phyloP scores from a whole-genome alignment of 2,797 vertebrate genomes.

The Falco rusticolus region DNA sequence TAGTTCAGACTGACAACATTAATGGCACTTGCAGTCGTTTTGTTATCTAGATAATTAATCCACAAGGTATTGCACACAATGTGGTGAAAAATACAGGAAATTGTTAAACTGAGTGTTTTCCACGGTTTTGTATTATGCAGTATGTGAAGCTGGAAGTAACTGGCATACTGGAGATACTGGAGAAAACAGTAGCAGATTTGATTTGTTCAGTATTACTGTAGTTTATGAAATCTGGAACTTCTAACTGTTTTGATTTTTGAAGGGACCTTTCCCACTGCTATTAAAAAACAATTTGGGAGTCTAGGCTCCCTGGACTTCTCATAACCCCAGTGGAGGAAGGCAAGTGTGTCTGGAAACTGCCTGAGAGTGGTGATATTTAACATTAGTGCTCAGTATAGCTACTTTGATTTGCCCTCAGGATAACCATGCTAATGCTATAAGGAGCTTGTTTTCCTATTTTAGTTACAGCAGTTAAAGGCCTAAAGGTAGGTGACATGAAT shows the following conservation, averaged over 20 bases:
- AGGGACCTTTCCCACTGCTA: background rate
- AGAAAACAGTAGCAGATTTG: background rate
- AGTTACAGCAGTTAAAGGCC: constrained; percentile 27
- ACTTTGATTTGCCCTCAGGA: constrained; percentile 34
- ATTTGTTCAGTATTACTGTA: background rate
- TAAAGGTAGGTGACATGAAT: constrained; percentile 43
- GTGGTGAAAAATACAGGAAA: constrained; percentile 47
- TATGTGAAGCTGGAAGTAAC: background rate
- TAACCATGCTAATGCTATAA: constrained; percentile 35
- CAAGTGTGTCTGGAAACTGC: background rate
- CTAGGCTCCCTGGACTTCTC: background rate
- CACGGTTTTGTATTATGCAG: background rate
- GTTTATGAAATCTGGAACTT: background rate
- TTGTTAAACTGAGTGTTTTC: background rate
- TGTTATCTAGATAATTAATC: constrained; percentile 52
- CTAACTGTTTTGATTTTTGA: background rate
- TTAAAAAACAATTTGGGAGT: background rate
- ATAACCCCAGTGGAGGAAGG: background rate
- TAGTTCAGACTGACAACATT: accelerated
- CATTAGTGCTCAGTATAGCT: background rate
- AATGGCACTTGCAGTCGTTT: background rate
- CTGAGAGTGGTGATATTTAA: background rate
- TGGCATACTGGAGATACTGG: background rate
- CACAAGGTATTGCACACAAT: constrained; percentile 47
- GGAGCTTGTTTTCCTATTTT: constrained; percentile 51